Evolutionary conservation across 2,113 vertebrate species (phyloP).

Genomic region (Pongo abelii): DNA sequence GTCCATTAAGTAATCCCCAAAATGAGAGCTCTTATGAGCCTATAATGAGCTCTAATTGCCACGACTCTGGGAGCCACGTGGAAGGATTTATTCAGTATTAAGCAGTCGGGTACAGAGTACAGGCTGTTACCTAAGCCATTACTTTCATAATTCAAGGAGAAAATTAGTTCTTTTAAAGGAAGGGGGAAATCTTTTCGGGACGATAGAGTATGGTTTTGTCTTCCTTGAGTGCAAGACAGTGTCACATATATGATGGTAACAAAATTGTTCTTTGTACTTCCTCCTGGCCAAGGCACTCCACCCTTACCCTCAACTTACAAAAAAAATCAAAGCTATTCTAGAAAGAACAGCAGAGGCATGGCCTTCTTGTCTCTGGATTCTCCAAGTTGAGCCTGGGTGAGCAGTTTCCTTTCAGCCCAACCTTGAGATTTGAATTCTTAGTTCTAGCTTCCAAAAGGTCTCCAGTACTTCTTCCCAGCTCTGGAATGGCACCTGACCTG

Average conservation of each 20-base stretch:
- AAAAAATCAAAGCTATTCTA: constrained; percentile 72
- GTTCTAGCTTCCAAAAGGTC: not conserved
- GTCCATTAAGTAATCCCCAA: constrained; percentile 98
- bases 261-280: constrained; percentile 77
- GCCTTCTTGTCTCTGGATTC: constrained; percentile 38
- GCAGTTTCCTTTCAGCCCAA: not conserved
- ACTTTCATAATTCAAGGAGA: constrained; percentile 99
- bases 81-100: constrained; percentile 99
- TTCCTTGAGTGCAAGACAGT: constrained; percentile 85
- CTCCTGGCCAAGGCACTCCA: not conserved
- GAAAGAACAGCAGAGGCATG: constrained; percentile 80
- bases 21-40: constrained; percentile 99
- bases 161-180: constrained; percentile 97
- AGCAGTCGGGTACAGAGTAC: constrained; percentile 97
- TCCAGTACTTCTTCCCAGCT: not conserved
- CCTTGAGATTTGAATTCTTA: not conserved
- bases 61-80: constrained; percentile 98
- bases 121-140: constrained; percentile 97
- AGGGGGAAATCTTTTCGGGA: constrained; percentile 88
- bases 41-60: constrained; percentile 99
- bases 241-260: constrained; percentile 87
- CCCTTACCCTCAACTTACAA: not conserved
- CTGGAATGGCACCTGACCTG: not conserved
- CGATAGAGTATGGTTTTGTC: constrained; percentile 89
- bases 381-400: constrained; percentile 37